Conservation (phyloP, 2,113 vertebrate species). For the Phaethornis superciliosus region DNA sequence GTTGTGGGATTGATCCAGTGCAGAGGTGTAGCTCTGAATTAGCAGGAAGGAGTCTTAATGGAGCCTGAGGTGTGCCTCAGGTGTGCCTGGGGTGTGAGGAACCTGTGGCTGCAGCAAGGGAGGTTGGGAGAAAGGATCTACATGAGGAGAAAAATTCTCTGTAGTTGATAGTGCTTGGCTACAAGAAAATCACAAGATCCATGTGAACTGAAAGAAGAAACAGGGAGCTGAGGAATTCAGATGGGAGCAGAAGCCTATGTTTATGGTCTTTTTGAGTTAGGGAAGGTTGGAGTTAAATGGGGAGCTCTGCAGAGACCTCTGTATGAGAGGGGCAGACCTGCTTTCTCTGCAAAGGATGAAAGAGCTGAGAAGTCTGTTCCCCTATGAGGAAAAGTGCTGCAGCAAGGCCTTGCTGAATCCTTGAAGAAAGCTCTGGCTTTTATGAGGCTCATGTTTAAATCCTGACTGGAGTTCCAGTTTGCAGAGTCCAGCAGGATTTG, state of each 20-base stretch:
- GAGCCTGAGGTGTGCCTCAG: not conserved
- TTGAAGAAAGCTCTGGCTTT: not conserved
- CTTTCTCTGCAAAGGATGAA: not conserved
- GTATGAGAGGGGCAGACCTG: too few species aligned
- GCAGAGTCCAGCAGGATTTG: not conserved
- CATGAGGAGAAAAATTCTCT: not conserved
- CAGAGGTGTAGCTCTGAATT: not conserved
- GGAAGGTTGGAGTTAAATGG: not conserved
- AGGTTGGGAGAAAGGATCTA: not conserved
- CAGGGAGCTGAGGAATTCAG: not conserved
- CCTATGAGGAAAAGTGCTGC: not conserved
- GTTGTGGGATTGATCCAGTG: not conserved
- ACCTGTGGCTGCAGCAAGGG: not conserved
- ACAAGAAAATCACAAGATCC: not conserved
- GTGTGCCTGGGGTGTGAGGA: not conserved
- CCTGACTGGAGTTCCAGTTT: not conserved
- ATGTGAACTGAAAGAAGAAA: fast-evolving
- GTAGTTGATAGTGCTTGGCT: not conserved
- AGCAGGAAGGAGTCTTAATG: not conserved
- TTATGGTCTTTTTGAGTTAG: not conserved
- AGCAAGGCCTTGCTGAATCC: not conserved
- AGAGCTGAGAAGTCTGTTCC: not conserved
- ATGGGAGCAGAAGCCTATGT: not conserved
- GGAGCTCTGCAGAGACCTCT: not conserved
- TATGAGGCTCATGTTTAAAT: not conserved